Conservation (phyloP, 2,113 vertebrate species). For the Gymnarchus niloticus region DNA sequence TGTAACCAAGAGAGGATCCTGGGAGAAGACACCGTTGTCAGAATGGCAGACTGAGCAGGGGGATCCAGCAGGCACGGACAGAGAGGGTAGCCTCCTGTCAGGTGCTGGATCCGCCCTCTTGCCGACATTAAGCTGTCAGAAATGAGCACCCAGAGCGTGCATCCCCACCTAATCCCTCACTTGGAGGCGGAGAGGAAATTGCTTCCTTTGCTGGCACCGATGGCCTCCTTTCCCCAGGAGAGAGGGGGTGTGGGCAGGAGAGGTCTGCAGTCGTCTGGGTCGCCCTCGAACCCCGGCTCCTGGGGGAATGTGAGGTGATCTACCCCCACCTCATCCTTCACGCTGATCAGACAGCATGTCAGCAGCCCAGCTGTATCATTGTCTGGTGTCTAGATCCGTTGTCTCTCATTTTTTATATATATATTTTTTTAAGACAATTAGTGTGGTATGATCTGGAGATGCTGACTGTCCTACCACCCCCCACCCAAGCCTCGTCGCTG, state of each 20-base stretch:
- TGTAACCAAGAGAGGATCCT: background rate
- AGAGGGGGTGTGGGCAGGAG: background rate
- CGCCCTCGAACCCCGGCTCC: background rate
- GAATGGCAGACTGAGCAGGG: too few species aligned
- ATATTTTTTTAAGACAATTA: background rate
- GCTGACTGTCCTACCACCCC: background rate
- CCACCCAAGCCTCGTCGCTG: background rate
- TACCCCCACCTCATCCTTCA: background rate
- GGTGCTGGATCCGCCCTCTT: background rate
- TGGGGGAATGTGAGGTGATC: background rate
- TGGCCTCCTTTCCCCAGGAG: background rate
- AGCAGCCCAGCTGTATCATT: background rate
- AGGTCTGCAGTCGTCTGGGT: background rate
- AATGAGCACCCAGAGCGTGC: background rate
- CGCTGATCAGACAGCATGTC: background rate
- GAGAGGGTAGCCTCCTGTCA: too few species aligned
- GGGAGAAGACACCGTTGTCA: too few species aligned
- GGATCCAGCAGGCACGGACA: background rate
- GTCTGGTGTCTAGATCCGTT: background rate
- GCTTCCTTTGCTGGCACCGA: background rate
- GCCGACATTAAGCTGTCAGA: background rate
- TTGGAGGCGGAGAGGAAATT: background rate
- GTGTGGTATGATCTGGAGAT: constrained; percentile 1
- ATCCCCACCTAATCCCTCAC: background rate
- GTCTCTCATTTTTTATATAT: background rate